Percentiles rank a stretch among this genome's conserved stretches.
Conservation (phyloP, 1,140 invertebrate species). For the Halesus radiatus region DNA sequence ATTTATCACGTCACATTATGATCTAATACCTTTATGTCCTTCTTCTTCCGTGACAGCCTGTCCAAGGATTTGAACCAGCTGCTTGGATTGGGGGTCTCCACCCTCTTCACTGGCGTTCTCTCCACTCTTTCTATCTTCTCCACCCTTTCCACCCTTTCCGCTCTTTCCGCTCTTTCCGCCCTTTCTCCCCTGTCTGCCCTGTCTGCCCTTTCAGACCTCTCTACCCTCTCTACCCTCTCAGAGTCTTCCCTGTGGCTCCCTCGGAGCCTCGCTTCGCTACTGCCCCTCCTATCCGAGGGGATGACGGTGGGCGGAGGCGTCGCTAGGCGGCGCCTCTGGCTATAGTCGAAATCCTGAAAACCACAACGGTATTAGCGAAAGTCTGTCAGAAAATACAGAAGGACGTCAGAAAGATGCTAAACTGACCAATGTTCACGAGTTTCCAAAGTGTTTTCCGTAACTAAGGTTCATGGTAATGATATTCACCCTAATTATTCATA, state of each 20-base stretch:
- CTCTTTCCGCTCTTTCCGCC: conserved; percentile 61
- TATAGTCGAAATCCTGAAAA: conserved; percentile 73
- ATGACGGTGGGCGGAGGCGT: conserved; percentile 74
- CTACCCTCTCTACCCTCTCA: conserved; percentile 63
- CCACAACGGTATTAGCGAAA: too few species aligned
- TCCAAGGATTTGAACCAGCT: conserved; percentile 79
- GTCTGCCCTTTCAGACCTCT: conserved; percentile 63
- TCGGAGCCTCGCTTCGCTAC: background rate
- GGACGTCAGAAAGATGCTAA: too few species aligned
- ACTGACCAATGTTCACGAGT: too few species aligned
- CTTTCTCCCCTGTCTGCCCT: conserved; percentile 57
- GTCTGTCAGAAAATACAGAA: too few species aligned
- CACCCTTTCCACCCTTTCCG: conserved; percentile 65
- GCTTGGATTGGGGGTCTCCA: conserved; percentile 45
- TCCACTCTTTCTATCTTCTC: conserved; percentile 62
- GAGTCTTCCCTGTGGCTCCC: background rate
- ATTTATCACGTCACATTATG: too few species aligned
- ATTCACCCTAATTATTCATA: too few species aligned
- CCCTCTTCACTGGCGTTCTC: conserved; percentile 52
- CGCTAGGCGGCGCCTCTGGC: conserved; percentile 77
- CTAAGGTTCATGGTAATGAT: too few species aligned
- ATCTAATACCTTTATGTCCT: conserved; percentile 68
- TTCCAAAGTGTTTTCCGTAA: too few species aligned
- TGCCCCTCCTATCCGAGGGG: conserved; percentile 57
- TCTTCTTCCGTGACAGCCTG: conserved; percentile 72